phyloP scores from a whole-genome alignment of 2,888 invertebrate genomes.

The Epiblema foenella region DNA sequence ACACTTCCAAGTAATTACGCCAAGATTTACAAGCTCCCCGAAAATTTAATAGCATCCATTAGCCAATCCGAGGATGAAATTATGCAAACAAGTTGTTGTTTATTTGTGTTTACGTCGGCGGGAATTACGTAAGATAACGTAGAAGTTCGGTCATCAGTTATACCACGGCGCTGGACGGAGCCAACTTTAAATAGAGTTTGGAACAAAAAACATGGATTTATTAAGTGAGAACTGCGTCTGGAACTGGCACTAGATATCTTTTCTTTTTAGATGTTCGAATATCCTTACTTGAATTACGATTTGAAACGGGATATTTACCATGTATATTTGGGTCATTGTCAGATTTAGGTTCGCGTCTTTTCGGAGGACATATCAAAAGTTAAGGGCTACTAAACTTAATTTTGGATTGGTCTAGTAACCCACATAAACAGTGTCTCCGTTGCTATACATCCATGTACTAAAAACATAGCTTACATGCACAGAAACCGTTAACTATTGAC shows the following conservation, averaged over 20 bases:
- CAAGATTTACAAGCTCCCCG: constrained; percentile 40
- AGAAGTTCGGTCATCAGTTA: constrained; percentile 44
- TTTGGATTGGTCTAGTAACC: too few relatives aligned
- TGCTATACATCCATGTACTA: too few relatives aligned
- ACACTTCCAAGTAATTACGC: constrained; percentile 38
- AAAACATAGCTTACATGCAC: too few relatives aligned
- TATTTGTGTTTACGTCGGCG: constrained; percentile 47
- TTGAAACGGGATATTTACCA: too few relatives aligned
- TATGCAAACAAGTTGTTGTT: constrained; percentile 48
- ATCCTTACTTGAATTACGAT: too few relatives aligned
- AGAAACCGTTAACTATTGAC: too few relatives aligned
- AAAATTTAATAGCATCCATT: constrained; percentile 45
- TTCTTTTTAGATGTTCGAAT: not conserved
- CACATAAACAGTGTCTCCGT: too few relatives aligned
- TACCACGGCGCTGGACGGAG: not conserved
- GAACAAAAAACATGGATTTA: not conserved
- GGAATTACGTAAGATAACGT: constrained; percentile 45
- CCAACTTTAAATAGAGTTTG: constrained; percentile 36
- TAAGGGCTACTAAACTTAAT: too few relatives aligned
- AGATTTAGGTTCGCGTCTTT: too few relatives aligned
- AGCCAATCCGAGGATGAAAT: constrained; percentile 47
- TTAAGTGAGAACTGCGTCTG: not conserved
- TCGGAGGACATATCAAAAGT: too few relatives aligned
- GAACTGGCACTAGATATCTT: not conserved
- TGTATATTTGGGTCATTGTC: too few relatives aligned